These are phyloP conservation scores for Catharus minimus DNA, from an alignment of 2,113 vertebrate species.

Conservation along the genomic window DNA sequence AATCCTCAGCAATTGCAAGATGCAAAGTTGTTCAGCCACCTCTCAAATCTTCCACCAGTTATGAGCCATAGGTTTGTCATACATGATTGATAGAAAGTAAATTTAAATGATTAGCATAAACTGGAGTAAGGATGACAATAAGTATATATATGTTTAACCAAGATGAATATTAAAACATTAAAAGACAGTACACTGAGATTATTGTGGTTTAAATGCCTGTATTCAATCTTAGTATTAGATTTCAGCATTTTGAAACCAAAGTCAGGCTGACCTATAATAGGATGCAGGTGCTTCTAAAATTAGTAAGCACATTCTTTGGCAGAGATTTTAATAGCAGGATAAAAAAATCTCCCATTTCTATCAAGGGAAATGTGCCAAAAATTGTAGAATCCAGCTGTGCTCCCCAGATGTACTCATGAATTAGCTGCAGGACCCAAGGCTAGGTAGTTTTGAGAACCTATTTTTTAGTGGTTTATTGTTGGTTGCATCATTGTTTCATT, in stretches of 20 bases:
- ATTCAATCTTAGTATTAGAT: not conserved
- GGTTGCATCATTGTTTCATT: not conserved
- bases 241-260: not conserved
- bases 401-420: not conserved
- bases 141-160: not conserved
- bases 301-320: not conserved
- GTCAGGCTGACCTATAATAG: not conserved
- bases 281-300: not conserved
- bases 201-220: not conserved
- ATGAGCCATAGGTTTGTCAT: slow-evolving; percentile 19
- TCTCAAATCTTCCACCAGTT: slow-evolving; percentile 35
- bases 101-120: not conserved
- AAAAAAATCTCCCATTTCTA: not conserved
- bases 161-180: not conserved
- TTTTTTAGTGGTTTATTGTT: not conserved
- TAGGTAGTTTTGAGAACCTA: not conserved
- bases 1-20: not conserved
- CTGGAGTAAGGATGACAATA: not conserved
- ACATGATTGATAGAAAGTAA: not conserved
- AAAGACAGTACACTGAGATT: not conserved
- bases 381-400: not conserved
- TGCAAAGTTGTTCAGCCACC: not conserved
- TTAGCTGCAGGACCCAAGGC: not conserved
- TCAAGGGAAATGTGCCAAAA: not conserved
- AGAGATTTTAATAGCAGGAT: slow-evolving; percentile 4